Evolutionary conservation across 2,888 invertebrate species (phyloP).

Genomic region (Exocentrus adspersus): DNA sequence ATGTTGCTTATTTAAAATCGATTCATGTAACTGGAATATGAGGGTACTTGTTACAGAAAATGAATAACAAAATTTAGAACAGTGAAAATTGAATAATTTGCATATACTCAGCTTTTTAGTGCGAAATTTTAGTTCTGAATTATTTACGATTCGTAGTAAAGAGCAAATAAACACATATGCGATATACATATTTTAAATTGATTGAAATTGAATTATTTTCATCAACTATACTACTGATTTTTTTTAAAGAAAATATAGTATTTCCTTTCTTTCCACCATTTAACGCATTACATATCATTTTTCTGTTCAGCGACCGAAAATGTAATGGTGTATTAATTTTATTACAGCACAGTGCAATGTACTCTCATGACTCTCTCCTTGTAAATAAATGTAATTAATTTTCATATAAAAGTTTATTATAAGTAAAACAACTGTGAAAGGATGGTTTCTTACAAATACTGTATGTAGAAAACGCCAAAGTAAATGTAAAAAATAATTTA

Average conservation of each 20-base stretch:
- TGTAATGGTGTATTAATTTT: constrained; percentile 22
- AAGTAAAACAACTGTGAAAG: neutral
- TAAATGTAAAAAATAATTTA: too few relatives aligned
- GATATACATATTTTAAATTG: too few relatives aligned
- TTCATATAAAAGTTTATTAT: neutral
- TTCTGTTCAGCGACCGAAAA: constrained; percentile 30
- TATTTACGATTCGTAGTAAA: too few relatives aligned
- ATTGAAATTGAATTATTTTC: too few relatives aligned
- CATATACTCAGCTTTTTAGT: neutral
- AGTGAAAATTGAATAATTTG: constrained; percentile 1
- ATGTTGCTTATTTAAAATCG: neutral
- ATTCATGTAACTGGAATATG: constrained; percentile 11
- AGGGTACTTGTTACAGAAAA: constrained; percentile 5
- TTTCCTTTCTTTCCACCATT: too few relatives aligned
- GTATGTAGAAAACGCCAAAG: too few relatives aligned
- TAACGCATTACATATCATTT: constrained; percentile 26
- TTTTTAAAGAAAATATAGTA: too few relatives aligned
- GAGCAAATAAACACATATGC: too few relatives aligned
- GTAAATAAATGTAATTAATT: neutral
- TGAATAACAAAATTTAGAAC: constrained; percentile 8
- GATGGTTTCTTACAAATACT: too few relatives aligned
- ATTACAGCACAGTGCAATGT: neutral
- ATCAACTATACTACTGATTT: too few relatives aligned
- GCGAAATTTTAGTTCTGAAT: neutral
- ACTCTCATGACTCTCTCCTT: neutral